phyloP scores from a whole-genome alignment of 2,797 vertebrate species.

The Platalea minor region DNA sequence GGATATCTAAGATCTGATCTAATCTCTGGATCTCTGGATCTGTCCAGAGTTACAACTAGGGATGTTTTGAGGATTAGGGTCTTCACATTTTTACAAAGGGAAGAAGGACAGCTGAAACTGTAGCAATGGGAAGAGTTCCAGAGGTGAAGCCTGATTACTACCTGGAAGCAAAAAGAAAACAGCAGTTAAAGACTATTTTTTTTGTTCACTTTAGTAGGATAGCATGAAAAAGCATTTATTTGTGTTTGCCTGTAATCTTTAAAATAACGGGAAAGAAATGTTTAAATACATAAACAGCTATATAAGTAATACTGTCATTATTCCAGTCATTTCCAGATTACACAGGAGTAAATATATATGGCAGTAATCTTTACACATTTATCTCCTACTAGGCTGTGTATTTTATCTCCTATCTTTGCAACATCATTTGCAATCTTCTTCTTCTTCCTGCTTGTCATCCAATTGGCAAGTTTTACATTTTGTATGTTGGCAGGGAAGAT shows the following conservation, averaged over 20 bases:
- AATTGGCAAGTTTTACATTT: neutral
- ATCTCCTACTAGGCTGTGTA: neutral
- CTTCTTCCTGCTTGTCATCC: neutral
- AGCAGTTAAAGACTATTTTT: neutral
- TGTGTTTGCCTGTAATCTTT: neutral
- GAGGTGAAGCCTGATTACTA: neutral
- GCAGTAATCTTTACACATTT: neutral
- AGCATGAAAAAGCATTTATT: neutral
- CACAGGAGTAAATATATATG: neutral
- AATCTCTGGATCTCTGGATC: neutral
- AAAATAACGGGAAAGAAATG: neutral
- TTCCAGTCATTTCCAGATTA: slow-evolving; percentile 21
- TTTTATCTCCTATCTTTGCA: slow-evolving; percentile 10
- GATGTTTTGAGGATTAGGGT: neutral
- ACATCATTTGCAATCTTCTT: neutral
- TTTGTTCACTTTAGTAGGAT: neutral
- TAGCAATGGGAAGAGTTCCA: neutral
- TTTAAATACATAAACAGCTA: neutral
- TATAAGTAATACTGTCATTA: neutral
- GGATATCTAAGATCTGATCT: neutral
- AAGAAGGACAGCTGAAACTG: neutral
- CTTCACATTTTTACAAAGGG: neutral
- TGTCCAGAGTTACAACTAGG: neutral
- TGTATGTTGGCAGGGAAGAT: neutral
- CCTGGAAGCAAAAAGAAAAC: neutral